These are phyloP conservation scores for Capreolus pygargus DNA, from an alignment of 2,113 vertebrate genomes.

Conservation along the genomic window DNA sequence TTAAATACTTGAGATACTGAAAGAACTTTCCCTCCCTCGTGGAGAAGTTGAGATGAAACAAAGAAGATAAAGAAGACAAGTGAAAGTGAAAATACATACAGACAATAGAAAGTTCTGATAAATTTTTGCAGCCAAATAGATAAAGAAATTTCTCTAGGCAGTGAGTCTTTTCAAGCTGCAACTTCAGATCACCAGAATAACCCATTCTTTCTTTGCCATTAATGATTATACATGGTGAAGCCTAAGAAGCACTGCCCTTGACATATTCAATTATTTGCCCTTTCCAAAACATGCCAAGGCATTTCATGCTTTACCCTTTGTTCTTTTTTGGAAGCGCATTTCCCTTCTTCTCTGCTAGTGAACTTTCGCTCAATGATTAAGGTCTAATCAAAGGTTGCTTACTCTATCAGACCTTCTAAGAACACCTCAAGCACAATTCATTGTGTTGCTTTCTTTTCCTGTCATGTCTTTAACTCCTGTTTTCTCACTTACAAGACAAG, in stretches of 20 bases:
- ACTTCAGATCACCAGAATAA: background rate
- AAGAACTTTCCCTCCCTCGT: background rate
- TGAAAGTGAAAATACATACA: background rate
- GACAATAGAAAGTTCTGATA: background rate
- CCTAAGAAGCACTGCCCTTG: background rate
- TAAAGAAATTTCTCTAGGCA: background rate
- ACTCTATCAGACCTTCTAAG: background rate
- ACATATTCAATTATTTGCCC: background rate
- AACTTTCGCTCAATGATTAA: background rate
- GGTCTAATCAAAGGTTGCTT: background rate
- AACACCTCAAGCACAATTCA: slow-evolving; percentile 3
- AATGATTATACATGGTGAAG: background rate
- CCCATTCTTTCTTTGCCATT: background rate
- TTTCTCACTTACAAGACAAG: background rate
- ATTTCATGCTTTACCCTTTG: background rate
- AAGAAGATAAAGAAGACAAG: background rate
- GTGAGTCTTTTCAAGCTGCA: background rate
- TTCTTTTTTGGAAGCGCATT: background rate
- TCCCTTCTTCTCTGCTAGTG: background rate
- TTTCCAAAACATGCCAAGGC: background rate
- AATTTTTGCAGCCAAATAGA: background rate
- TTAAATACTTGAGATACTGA: background rate
- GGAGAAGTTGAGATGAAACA: background rate
- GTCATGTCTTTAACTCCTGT: background rate
- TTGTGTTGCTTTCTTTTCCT: background rate